phyloP scores from a whole-genome alignment of 92 coral and sea anemone genomes.

The Diadumene lineata region DNA sequence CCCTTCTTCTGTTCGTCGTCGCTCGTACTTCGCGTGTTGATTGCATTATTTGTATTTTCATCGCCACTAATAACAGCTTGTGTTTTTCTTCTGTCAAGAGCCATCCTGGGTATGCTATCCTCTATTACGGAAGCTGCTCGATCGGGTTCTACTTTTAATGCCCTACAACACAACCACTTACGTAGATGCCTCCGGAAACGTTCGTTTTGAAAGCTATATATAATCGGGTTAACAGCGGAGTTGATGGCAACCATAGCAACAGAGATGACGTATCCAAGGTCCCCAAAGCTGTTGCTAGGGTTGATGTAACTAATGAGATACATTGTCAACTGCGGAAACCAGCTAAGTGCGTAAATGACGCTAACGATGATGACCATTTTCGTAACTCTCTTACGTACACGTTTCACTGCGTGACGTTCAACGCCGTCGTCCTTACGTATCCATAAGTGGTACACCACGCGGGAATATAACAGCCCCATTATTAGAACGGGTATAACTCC shows the following conservation, averaged over 20 bases:
- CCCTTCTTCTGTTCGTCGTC: no score
- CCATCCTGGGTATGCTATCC: no score
- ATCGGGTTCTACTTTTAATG: slow-evolving; percentile 6
- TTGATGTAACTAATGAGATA: slow-evolving; percentile 43
- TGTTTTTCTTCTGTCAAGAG: no score
- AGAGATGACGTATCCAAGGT: slow-evolving; percentile 39
- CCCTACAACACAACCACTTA: slow-evolving; percentile 1
- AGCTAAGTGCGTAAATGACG: slow-evolving; percentile 50
- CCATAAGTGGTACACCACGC: slow-evolving; percentile 50
- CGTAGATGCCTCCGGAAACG: slow-evolving; percentile 40
- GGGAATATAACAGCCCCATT: slow-evolving; percentile 42
- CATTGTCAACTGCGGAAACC: slow-evolving; percentile 62
- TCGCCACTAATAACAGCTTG: no score
- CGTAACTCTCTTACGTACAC: slow-evolving; percentile 56
- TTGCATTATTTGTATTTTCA: no score
- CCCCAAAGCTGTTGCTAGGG: slow-evolving; percentile 35
- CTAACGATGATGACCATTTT: slow-evolving; percentile 56
- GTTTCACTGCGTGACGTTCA: slow-evolving; percentile 33
- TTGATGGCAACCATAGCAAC: slow-evolving; percentile 70
- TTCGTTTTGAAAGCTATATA: slow-evolving; percentile 60
- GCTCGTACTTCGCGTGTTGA: no score
- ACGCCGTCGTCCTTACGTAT: slow-evolving; percentile 34
- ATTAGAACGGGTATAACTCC: slow-evolving; percentile 45
- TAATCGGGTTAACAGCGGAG: slow-evolving; percentile 64
- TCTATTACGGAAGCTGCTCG: no score